phyloP scores from a whole-genome alignment of 2,797 vertebrate species.

The Anguilla marmorata region DNA sequence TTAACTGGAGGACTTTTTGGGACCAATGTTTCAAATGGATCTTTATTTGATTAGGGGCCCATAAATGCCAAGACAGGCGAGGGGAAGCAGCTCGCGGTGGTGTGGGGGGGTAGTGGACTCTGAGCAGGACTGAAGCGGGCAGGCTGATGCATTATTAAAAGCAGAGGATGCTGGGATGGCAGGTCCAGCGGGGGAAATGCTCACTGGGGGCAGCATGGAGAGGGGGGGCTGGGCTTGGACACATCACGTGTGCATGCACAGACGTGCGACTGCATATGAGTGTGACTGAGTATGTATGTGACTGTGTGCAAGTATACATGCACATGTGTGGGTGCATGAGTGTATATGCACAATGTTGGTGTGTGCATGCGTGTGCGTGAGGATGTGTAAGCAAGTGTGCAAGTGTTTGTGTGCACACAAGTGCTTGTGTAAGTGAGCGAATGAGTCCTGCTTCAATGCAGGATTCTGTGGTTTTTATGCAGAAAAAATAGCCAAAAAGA shows the following conservation, averaged over 20 bases:
- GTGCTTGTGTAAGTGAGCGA: neutral
- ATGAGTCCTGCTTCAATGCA: too few species aligned
- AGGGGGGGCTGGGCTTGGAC: neutral
- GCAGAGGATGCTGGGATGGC: conserved; percentile 13
- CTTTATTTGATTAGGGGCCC: conserved; percentile 24
- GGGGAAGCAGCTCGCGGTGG: neutral
- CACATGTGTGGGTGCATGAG: neutral
- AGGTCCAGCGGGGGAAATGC: neutral
- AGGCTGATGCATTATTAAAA: conserved; percentile 26
- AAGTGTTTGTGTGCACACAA: neutral
- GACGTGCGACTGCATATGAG: neutral
- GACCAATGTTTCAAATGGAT: conserved; percentile 4
- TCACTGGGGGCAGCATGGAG: neutral
- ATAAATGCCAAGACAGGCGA: conserved; percentile 2
- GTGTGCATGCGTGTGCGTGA: neutral
- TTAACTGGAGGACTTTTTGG: conserved; percentile 12
- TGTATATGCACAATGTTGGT: neutral
- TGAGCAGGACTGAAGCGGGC: conserved; percentile 11
- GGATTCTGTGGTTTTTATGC: too few species aligned
- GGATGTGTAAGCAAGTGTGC: neutral
- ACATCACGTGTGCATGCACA: neutral
- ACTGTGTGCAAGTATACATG: neutral
- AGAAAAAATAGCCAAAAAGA: neutral
- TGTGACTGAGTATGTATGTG: neutral
- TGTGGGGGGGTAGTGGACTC: neutral